A percentile compares a stretch with the other conserved stretches of the same genome.
Conservation (phyloP, 2,888 invertebrate genomes). For the Dicyrtomina minuta region DNA sequence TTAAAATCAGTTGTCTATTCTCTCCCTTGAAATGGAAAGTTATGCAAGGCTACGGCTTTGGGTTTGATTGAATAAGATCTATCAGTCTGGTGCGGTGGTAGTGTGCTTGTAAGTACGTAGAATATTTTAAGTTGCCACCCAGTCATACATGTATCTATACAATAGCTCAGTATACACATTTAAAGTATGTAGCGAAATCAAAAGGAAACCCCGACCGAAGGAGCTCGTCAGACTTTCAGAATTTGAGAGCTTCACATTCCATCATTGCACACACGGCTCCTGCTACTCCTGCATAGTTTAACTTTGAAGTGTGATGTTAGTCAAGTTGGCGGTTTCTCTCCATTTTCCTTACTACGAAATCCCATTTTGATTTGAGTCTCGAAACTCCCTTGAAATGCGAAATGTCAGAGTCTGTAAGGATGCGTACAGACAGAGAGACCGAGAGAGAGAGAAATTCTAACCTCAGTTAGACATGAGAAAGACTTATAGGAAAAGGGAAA, state of each 20-base stretch:
- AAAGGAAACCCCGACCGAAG: too few relatives aligned
- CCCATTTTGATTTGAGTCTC: not conserved
- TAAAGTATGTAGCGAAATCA: too few relatives aligned
- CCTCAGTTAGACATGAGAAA: not conserved
- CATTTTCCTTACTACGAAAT: not conserved
- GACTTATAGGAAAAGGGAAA: too few relatives aligned
- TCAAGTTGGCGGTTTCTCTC: slow-evolving; percentile 13
- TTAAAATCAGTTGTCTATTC: not conserved
- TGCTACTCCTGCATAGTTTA: slow-evolving; percentile 2
- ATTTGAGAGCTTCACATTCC: too few relatives aligned
- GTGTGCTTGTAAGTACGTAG: too few relatives aligned
- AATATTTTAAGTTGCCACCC: too few relatives aligned
- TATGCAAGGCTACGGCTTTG: slow-evolving; percentile 2
- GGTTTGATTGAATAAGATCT: slow-evolving; percentile 18
- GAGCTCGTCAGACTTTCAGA: too few relatives aligned
- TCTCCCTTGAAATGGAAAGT: not conserved
- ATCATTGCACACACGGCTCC: not conserved
- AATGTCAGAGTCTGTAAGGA: not conserved
- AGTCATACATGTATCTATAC: too few relatives aligned
- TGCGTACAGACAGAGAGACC: not conserved
- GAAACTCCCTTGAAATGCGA: too few relatives aligned
- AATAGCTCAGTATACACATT: too few relatives aligned
- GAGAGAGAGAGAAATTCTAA: not conserved
- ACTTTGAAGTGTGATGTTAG: slow-evolving; percentile 11
- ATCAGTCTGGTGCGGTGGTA: not conserved